Evolutionary conservation across 2,113 vertebrate genomes (phyloP), one percentile per base, ranked within the genome.

Genomic region (Pithys albifrons): DNA sequence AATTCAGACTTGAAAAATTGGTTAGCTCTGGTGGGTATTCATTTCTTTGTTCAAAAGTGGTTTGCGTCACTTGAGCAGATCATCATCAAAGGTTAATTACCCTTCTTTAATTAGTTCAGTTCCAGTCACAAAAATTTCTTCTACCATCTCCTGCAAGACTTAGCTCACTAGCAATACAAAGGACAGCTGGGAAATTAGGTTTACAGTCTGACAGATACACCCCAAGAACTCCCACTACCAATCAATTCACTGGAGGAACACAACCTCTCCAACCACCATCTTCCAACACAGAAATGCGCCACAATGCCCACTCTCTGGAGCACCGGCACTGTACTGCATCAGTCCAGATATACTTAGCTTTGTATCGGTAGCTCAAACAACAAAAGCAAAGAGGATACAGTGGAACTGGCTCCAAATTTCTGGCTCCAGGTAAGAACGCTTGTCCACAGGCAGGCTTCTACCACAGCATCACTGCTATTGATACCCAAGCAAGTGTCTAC

Each of bases 401-500:
- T n/a, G 19, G 59, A 43, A 71, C 22, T 28, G n/a, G 37, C 67
- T 85, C 55, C 45, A 76, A 43, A 54, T 24, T 93, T 33, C 46
- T 70, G 35, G 31, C 39, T 85, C 71, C 46, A 74, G 35, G 28
- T 52, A 62, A 76, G 77, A 20, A 69, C 2, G 0, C 19, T 23
- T 8, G 14, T 11, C 31, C 59, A 18, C 24, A 70, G 46, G 41
- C 17, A 51, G 66, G 18, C 57, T 93, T 71, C 66, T 28, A 22
- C n/a, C 69, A 58, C 35, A 83, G 46, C 54, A 81, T 28, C 66
- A 49, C 29, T 16, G 4, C 31, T 45, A 23, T 1, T 57, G 54
- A 28, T 33, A 86, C 22, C 31, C 57, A 15, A 61, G 19, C 1
- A 0, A 52, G 22, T 9, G 4, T 7, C 45, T 65, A 15, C 24